A percentile compares a stretch with the other conserved stretches of the same genome.
These are phyloP conservation scores for Eulemur mongoz DNA, from an alignment of 2,797 vertebrate species.

Conservation along the genomic window DNA sequence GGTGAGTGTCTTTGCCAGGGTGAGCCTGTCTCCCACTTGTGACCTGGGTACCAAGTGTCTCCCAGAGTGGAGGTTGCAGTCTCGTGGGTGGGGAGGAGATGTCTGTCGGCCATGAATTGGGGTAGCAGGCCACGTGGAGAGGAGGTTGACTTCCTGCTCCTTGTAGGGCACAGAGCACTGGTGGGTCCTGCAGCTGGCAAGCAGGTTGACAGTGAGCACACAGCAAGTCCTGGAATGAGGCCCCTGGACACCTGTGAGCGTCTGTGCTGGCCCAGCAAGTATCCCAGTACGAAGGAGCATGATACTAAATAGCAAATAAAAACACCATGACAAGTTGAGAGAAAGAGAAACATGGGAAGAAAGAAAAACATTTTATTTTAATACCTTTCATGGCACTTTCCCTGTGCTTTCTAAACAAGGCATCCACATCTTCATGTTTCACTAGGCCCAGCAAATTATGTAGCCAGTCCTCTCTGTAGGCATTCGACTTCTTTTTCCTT, in stretches of 20 bases:
- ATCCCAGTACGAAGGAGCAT: neutral
- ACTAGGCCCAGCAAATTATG: neutral
- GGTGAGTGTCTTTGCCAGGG: neutral
- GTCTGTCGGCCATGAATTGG: neutral
- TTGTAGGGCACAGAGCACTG: neutral
- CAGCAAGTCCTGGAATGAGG: neutral
- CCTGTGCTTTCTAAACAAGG: neutral
- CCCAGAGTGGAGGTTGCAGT: neutral
- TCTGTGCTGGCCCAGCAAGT: neutral
- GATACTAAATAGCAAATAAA: neutral
- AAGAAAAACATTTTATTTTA: neutral
- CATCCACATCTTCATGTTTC: neutral
- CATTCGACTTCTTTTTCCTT: slow-evolving; percentile 43
- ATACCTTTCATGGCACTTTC: neutral
- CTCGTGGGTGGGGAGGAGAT: neutral
- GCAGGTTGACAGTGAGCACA: neutral
- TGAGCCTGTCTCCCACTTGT: neutral
- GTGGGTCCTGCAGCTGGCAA: neutral
- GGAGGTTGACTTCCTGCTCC: neutral
- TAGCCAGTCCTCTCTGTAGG: neutral
- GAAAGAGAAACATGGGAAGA: neutral
- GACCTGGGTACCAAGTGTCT: neutral
- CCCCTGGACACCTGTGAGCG: neutral
- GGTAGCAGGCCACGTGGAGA: neutral
- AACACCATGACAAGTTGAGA: neutral